A percentile compares a stretch with the other conserved stretches of the same genome.
These are phyloP conservation scores for Sarcophaga bullata DNA, from an alignment of 1,140 invertebrate genomes.

Conservation along the genomic window DNA sequence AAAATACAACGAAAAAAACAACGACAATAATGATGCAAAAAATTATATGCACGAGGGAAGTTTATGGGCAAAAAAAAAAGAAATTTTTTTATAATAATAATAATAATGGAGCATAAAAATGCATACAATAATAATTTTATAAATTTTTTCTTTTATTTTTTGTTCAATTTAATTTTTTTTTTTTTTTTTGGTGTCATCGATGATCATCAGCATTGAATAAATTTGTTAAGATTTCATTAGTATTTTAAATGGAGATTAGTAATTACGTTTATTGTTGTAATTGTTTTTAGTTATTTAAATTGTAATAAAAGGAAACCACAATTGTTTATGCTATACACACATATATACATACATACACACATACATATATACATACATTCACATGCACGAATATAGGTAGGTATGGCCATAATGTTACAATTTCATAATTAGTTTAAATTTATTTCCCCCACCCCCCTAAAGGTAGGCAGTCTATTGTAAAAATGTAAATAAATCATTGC, in stretches of 20 bases:
- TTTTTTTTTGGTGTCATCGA: no score
- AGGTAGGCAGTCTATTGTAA: no score
- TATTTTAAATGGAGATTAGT: not conserved
- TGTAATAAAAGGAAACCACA: not conserved
- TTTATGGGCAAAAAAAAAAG: no score
- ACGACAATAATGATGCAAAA: not conserved
- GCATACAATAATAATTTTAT: not conserved
- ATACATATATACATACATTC: no score
- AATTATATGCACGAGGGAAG: not conserved
- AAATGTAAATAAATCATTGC: no score
- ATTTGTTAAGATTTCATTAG: conserved; percentile 1
- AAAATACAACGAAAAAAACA: not conserved
- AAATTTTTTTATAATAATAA: not conserved
- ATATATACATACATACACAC: no score
- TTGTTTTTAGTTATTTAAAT: conserved; percentile 1
- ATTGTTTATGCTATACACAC: not conserved
- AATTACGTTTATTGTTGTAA: not conserved
- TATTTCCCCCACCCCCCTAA: no score
- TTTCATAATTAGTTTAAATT: no score
- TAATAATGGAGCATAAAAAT: not conserved
- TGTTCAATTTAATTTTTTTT: no score
- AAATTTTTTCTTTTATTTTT: not conserved
- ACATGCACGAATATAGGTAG: no score
- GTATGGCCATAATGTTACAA: no score
- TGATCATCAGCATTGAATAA: not conserved